Base-by-base conservation (phyloP, 2,113 vertebrate species). In the Melanotaenia duboulayi region DNA sequence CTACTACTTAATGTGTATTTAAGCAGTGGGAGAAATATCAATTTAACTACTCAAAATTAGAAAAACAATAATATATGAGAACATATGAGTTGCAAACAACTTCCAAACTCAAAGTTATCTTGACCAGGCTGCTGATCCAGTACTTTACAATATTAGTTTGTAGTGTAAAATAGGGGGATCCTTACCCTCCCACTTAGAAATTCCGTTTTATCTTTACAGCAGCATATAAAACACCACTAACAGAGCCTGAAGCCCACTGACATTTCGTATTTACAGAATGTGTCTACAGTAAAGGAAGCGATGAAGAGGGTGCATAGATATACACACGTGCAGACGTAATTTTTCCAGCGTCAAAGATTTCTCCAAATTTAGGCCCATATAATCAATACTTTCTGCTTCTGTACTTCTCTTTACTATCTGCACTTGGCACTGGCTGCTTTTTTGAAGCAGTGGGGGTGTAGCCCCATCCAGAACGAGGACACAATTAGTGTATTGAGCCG, bases 401-500 rank as follows among this genome's bases (percentile, higher is more conserved):
- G 74, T 86, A 86, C 87, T 82, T 82, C 80, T 90, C 83, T 87
- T 85, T 90, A 63, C 87, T 89, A 92, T 92, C 87, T 91, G 76
- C 82, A 74, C 76, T 87, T 86, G 39, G 84, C 86, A 90, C 87
- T 90, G 87, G 82, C 89, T 89, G 84, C 81, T 88, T 92, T 90
- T 93, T 92, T 93, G 88, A 94, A 94, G 91, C 87, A 56, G 86
- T 87, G 91, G 90, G 93, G 92, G 82, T 89, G 90, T 85, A 85
- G 83, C 85, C 92, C 90, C 90, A 92, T 93, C 91, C 93, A 93
- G 91, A 94, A 95, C 71, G 87, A 95, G 94, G 95, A 95, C 95
- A 96, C 96, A 96, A 96, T 96, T 95, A 96, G 95, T 94, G 95
- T 94, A 95, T 96, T 96, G 95, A 97, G 94, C 91, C 90, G 91